Percentiles rank a stretch among this genome's conserved stretches.
phyloP scores from a whole-genome alignment of 1,140 invertebrate species.

The Holcopasites calliopsidis region DNA sequence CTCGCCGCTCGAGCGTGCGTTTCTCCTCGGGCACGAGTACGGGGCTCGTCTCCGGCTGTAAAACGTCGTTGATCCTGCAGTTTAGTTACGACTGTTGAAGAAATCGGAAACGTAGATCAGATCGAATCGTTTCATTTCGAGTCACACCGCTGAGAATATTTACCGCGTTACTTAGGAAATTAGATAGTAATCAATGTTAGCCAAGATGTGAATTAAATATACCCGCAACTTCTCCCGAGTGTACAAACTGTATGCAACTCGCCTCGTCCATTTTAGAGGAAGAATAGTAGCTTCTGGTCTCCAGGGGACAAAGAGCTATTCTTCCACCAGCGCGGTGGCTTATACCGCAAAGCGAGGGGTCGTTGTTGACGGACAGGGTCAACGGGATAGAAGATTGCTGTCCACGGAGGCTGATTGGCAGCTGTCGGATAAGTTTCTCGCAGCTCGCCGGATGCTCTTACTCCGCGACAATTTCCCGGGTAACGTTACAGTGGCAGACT shows the following conservation, averaged over 20 bases:
- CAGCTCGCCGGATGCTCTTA: constrained; percentile 47
- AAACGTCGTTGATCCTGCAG: no score
- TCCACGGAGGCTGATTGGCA: constrained; percentile 57
- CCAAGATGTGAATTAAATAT: no score
- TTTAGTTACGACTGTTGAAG: no score
- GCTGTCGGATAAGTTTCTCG: constrained; percentile 46
- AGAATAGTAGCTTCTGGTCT: not conserved
- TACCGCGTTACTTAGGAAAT: no score
- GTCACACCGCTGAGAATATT: no score
- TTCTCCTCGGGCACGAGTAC: no score
- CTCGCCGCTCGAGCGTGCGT: not conserved
- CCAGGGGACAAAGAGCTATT: not conserved
- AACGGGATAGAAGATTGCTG: not conserved
- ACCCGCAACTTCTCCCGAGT: not conserved
- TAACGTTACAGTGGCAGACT: constrained; percentile 15
- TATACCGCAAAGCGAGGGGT: not conserved
- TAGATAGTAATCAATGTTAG: no score
- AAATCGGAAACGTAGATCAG: no score
- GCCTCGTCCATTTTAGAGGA: not conserved
- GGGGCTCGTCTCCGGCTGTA: no score
- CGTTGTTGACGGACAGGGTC: not conserved
- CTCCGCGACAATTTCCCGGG: constrained; percentile 51
- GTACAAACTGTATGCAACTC: not conserved
- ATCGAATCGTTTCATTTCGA: no score
- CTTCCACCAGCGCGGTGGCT: not conserved